Evolutionary conservation across 2,113 vertebrate genomes (phyloP).

Genomic region (Lepidothrix coronata): DNA sequence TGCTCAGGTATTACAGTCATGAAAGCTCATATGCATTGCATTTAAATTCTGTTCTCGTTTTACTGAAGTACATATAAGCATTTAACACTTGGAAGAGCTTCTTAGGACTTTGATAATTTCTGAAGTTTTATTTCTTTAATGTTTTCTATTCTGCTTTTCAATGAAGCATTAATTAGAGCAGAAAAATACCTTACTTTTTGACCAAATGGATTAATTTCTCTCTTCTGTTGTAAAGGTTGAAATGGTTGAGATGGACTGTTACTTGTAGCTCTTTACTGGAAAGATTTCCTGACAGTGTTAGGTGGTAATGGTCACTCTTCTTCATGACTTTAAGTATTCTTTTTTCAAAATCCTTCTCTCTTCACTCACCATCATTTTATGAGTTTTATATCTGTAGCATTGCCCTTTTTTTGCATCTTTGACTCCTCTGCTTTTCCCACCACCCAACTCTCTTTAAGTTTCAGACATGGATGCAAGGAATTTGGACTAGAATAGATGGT

Average conservation of each 20-base stretch:
- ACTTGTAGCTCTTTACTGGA: neutral
- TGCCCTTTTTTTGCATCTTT: neutral
- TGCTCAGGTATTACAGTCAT: neutral
- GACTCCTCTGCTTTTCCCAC: neutral
- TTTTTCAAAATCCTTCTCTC: neutral
- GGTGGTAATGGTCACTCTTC: neutral
- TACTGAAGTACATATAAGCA: neutral
- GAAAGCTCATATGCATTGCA: neutral
- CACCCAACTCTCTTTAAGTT: neutral
- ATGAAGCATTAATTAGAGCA: neutral
- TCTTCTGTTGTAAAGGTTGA: neutral
- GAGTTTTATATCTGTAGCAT: neutral
- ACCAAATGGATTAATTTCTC: neutral
- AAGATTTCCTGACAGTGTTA: neutral
- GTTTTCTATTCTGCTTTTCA: neutral
- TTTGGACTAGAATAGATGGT: neutral
- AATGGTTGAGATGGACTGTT: neutral
- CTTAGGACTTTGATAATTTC: neutral
- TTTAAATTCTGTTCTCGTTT: neutral
- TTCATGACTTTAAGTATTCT: neutral
- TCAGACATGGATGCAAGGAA: neutral
- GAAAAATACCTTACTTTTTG: neutral
- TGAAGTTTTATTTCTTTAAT: neutral
- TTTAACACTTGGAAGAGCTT: neutral
- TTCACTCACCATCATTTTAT: neutral